Conservation (phyloP, 2,888 invertebrate species). For the Drosophila nigricruria region DNA sequence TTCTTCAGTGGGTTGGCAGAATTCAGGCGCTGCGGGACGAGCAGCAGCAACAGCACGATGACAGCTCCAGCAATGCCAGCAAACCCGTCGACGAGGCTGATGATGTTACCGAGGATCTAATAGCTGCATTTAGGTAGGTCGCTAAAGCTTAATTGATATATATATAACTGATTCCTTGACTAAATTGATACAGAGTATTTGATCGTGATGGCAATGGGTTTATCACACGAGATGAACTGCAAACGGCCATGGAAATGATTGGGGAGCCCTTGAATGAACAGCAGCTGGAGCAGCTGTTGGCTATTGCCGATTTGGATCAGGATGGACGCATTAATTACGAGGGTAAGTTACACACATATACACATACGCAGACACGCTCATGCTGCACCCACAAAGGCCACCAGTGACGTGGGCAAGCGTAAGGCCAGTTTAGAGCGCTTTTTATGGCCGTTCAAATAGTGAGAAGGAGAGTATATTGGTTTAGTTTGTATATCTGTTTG, state of each 20-base stretch:
- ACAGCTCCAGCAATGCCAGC: conserved; percentile 82
- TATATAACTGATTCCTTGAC: neutral
- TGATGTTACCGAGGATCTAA: conserved; percentile 91
- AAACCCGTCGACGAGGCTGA: conserved; percentile 86
- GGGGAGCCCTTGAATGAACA: conserved; percentile 91
- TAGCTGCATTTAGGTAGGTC: conserved; percentile 92
- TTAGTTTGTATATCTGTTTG: no score
- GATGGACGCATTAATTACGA: conserved; percentile 93
- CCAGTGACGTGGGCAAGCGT: conserved; percentile 26
- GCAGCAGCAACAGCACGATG: conserved; percentile 78
- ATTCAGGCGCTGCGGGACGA: conserved; percentile 90
- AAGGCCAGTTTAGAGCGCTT: neutral
- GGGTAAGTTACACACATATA: conserved; percentile 86
- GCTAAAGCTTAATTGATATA: neutral
- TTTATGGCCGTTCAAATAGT: neutral
- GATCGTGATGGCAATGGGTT: conserved; percentile 96
- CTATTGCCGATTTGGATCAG: conserved; percentile 91
- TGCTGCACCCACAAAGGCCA: conserved; percentile 45
- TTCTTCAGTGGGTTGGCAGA: conserved; percentile 91
- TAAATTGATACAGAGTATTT: conserved; percentile 88
- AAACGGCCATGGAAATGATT: conserved; percentile 93
- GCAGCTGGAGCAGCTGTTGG: conserved; percentile 90
- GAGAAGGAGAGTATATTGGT: neutral
- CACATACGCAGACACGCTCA: neutral
- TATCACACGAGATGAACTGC: conserved; percentile 92